These are phyloP conservation scores for Tetragnatha versicolor DNA, from an alignment of 1,140 invertebrate genomes.

Conservation along the genomic window DNA sequence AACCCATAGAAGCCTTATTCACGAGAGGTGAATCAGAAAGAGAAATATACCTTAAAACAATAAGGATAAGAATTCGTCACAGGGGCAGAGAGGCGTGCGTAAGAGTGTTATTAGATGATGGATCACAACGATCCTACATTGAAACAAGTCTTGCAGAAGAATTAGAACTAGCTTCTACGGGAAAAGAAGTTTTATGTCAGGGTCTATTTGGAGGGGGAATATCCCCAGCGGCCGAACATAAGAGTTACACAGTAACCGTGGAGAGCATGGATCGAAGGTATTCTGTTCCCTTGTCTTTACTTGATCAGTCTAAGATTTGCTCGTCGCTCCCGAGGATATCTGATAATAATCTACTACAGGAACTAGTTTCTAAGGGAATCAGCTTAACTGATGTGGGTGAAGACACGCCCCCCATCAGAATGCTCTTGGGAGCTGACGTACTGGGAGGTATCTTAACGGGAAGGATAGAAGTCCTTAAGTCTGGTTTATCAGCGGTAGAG, in stretches of 20 bases:
- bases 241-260: conserved; percentile 1
- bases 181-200: conserved; percentile 30
- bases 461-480: conserved; percentile 1
- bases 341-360: not conserved
- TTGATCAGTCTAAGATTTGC: conserved; percentile 40
- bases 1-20: not conserved
- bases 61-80: conserved; percentile 10
- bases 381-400: conserved; percentile 3
- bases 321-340: not conserved
- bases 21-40: not conserved
- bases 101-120: conserved; percentile 15
- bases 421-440: conserved; percentile 32
- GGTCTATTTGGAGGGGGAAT: conserved; percentile 32
- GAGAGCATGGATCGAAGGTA: conserved; percentile 13
- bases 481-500: conserved; percentile 8
- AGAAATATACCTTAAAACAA: conserved; percentile 27
- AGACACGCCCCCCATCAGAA: conserved; percentile 9
- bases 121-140: conserved; percentile 28
- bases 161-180: not conserved
- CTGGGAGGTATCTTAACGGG: conserved; percentile 42
- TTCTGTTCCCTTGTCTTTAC: not conserved
- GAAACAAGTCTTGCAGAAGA: conserved; percentile 23
- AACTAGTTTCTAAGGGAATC: conserved; percentile 1
- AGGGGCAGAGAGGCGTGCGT: not conserved
- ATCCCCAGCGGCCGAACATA: conserved; percentile 8